phyloP scores from a whole-genome alignment of 2,113 vertebrate genomes.

The Lontra canadensis region DNA sequence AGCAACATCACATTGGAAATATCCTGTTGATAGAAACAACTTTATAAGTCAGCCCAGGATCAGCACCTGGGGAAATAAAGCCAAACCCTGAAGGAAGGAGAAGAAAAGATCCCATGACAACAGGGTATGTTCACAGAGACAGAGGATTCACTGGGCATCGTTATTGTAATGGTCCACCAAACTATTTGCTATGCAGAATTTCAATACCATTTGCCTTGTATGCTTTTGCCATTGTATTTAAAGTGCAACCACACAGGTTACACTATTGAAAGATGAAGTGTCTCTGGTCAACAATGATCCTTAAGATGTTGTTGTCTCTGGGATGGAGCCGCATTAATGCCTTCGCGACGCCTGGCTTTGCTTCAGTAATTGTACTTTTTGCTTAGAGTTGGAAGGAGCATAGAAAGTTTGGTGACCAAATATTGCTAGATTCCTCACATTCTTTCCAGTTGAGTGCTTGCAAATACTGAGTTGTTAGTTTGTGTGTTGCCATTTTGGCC shows the following conservation, averaged over 20 bases:
- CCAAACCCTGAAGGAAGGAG: neutral
- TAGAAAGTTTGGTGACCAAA: neutral
- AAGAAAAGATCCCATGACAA: neutral
- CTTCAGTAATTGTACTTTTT: neutral
- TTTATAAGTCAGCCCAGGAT: neutral
- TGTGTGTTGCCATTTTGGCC: neutral
- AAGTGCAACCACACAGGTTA: neutral
- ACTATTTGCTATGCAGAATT: neutral
- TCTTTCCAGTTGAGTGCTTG: neutral
- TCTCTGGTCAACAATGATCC: neutral
- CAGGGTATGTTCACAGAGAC: neutral
- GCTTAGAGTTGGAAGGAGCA: neutral
- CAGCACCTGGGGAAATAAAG: neutral
- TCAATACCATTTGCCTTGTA: neutral
- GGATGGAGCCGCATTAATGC: neutral
- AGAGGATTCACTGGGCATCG: neutral
- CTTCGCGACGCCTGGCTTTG: neutral
- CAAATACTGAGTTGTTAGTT: neutral
- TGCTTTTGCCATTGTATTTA: neutral
- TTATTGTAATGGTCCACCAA: too few species aligned
- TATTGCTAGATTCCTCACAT: neutral
- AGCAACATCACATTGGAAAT: neutral
- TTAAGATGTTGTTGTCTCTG: neutral
- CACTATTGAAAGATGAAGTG: neutral
- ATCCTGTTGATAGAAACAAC: neutral